phyloP scores from a whole-genome alignment of 2,888 invertebrate genomes.

The Andricus curvator region DNA sequence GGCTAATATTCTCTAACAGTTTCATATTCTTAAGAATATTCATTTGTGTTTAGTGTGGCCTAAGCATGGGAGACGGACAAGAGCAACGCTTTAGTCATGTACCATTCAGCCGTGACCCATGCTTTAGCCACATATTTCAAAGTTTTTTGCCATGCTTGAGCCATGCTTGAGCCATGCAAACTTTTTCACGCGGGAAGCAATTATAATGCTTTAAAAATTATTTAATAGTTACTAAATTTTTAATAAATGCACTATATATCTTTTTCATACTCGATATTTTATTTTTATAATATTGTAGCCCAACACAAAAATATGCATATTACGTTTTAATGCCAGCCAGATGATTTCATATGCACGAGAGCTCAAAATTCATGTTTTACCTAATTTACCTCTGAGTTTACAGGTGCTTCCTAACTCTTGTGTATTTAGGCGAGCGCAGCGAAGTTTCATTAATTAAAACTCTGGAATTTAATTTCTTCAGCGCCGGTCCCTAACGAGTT shows the following conservation, averaged over 20 bases:
- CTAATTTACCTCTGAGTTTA: not conserved
- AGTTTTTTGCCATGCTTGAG: too few relatives aligned
- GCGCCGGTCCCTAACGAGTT: not conserved
- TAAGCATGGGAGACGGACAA: too few relatives aligned
- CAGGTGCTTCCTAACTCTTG: not conserved
- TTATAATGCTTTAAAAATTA: too few relatives aligned
- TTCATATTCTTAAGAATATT: too few relatives aligned
- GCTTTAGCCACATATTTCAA: too few relatives aligned
- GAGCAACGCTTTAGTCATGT: too few relatives aligned
- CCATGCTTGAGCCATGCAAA: too few relatives aligned
- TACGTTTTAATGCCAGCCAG: not conserved
- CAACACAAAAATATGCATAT: not conserved
- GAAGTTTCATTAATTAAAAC: conserved; percentile 30
- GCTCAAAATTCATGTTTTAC: not conserved
- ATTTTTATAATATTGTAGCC: not conserved
- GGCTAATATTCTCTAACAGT: too few relatives aligned
- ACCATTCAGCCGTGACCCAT: too few relatives aligned
- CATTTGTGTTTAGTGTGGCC: too few relatives aligned
- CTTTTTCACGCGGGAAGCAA: fast-evolving
- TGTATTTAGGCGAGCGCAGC: conserved; percentile 1
- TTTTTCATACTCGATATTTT: not conserved
- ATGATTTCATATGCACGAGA: not conserved
- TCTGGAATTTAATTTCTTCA: conserved; percentile 26
- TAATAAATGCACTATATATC: too few relatives aligned
- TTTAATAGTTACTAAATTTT: too few relatives aligned